Evolutionary conservation across 1,140 invertebrate genomes (phyloP).

Genomic region (Arctopsyche grandis): DNA sequence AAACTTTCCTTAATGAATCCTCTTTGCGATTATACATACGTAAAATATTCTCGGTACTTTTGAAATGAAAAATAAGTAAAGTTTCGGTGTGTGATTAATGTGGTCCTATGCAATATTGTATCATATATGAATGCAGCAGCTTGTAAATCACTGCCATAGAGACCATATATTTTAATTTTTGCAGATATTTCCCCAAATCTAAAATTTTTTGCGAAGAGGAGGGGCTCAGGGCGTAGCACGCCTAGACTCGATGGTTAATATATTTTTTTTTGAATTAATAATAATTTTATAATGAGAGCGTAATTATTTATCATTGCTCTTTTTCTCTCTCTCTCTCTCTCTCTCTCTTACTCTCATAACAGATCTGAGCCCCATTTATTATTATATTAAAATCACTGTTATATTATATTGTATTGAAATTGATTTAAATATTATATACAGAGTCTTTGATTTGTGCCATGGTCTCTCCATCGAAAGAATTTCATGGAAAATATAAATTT

Average conservation of each 20-base stretch:
- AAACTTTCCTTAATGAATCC: background rate
- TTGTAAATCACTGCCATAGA: conserved; percentile 27
- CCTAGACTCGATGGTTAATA: conserved; percentile 20
- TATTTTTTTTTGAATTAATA: conserved; percentile 8
- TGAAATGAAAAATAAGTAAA: background rate
- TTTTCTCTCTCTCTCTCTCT: too few species aligned
- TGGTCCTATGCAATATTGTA: conserved; percentile 1
- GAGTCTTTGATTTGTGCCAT: too few species aligned
- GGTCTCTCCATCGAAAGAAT: too few species aligned
- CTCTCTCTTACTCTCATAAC: background rate
- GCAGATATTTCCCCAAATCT: conserved; percentile 25
- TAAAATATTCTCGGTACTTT: background rate
- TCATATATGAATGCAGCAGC: background rate
- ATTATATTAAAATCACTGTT: conserved; percentile 8
- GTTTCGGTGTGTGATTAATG: background rate
- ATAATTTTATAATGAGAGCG: too few species aligned
- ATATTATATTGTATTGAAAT: background rate
- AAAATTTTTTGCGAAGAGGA: conserved; percentile 28
- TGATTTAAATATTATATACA: too few species aligned
- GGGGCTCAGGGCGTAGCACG: conserved; percentile 26
- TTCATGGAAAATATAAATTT: too few species aligned
- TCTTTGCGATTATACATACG: background rate
- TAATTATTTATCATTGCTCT: too few species aligned
- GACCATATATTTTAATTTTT: conserved; percentile 18
- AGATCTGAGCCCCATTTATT: background rate